Conservation (phyloP, 2,113 vertebrate species). For the Bufo gargarizans region DNA sequence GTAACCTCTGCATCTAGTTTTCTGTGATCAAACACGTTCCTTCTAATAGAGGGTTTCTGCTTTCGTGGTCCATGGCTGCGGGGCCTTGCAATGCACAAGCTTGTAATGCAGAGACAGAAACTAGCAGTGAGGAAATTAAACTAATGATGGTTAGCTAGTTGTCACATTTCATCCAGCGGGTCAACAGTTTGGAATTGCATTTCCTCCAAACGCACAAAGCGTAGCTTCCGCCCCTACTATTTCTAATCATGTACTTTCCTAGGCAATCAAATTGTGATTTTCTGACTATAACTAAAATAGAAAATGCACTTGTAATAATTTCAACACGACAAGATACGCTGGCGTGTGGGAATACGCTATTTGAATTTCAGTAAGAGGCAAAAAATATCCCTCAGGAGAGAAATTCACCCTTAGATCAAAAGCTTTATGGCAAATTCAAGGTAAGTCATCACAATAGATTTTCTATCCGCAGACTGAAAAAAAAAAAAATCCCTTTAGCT, state of each 20-base stretch:
- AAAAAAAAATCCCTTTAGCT: slow-evolving; percentile 58
- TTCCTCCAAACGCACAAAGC: slow-evolving; percentile 10
- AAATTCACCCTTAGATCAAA: slow-evolving; percentile 52
- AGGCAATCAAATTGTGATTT: slow-evolving; percentile 42
- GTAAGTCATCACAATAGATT: slow-evolving; percentile 56
- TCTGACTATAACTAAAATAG: slow-evolving; percentile 32
- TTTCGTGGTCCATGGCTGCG: slow-evolving; percentile 29
- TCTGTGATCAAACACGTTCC: neutral
- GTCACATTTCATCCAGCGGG: slow-evolving; percentile 50
- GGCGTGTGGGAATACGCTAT: slow-evolving; percentile 17
- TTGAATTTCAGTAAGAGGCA: slow-evolving; percentile 40
- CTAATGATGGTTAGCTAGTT: slow-evolving; percentile 48
- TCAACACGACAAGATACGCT: slow-evolving; percentile 31
- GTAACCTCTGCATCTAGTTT: neutral
- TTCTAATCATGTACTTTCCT: slow-evolving; percentile 36
- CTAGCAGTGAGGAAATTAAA: slow-evolving; percentile 47
- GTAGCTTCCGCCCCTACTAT: slow-evolving; percentile 9
- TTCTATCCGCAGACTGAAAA: slow-evolving; percentile 34
- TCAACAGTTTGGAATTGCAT: slow-evolving; percentile 50
- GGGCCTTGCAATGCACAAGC: slow-evolving; percentile 28
- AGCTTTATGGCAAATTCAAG: slow-evolving; percentile 56
- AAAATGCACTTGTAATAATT: slow-evolving; percentile 40
- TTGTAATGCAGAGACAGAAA: slow-evolving; percentile 26
- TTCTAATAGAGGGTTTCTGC: slow-evolving; percentile 21
- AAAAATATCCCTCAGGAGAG: slow-evolving; percentile 40